Evolutionary conservation across 2,888 invertebrate genomes (phyloP), one percentile per base, ranked within the genome.

Genomic region (Halocaridina rubra): DNA sequence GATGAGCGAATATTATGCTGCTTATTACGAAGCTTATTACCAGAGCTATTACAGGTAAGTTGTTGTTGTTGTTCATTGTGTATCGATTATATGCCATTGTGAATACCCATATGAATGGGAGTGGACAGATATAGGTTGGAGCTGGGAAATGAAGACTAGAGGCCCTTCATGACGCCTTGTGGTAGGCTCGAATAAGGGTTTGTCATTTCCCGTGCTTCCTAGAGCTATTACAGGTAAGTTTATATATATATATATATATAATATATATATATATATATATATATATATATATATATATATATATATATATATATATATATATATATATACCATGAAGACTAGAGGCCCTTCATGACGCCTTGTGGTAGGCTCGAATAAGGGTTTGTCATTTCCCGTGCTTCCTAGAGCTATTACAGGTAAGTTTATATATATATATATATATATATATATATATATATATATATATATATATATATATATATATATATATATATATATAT

Each of bases 21-120:
- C 88, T n/a, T 88, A 88, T 77, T 88, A 88, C 76, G 88, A 88
- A 59, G 86, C 88, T 33, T 88, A 88, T 78, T 88, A 88, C 64
- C 85, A 85, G 78, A 88, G 86, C 84, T 88, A 81, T 79, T 88
- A 84, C 64, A 85, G 79, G 88, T 86, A 71, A 61, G 87, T 84
- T 22, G 16, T 16, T 2, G 4, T 61, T 61, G 3, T 19, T 8
- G 22, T 8, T 5, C n/a, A 19, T 19, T 8, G 59, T 57, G 22
- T 57, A 57, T 57, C n/a, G 3, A 57, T 8, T 5, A 3, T 57
- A 57, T 57, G 22, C 10, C 4, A n/a, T n/a, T n/a, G n/a, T n/a
- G n/a, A n/a, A n/a, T n/a, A n/a, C n/a, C n/a, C n/a, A n/a, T n/a
- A n/a, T n/a, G n/a, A n/a, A n/a, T n/a, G n/a, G n/a, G n/a, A n/a